Conservation (phyloP, 1,140 invertebrate species). For the Penaeus vannamei region DNA sequence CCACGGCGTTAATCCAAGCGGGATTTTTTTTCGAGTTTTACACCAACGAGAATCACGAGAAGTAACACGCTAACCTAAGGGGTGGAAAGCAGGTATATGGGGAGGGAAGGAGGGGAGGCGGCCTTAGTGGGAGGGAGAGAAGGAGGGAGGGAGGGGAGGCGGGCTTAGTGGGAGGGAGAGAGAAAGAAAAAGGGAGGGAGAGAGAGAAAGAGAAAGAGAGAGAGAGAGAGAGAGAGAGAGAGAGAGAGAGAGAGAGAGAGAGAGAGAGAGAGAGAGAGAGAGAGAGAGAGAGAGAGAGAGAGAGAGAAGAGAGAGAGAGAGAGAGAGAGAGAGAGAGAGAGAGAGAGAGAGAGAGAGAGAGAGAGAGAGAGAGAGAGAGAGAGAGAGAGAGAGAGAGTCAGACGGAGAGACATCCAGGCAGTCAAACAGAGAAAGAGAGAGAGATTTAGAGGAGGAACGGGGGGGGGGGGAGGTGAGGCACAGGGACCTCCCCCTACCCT, state of each 20-base stretch:
- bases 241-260: not conserved
- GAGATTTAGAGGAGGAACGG: not conserved
- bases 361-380: slow-evolving; percentile 24
- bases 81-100: not conserved
- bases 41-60: too few species aligned
- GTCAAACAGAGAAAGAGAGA: not conserved
- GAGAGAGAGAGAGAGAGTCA: slow-evolving; percentile 27
- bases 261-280: not conserved
- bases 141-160: not conserved
- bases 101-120: not conserved
- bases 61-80: too few species aligned
- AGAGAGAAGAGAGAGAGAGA: not conserved
- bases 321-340: slow-evolving; percentile 2
- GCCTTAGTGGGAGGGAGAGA: too few species aligned
- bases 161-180: not conserved
- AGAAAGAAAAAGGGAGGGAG: not conserved
- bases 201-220: not conserved
- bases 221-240: not conserved
- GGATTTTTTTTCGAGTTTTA: too few species aligned
- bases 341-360: slow-evolving; percentile 14
- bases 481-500: too few species aligned
- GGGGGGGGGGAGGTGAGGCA: not conserved
- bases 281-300: not conserved
- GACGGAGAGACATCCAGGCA: not conserved
- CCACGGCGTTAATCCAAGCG: too few species aligned